Evolutionary conservation across 2,113 vertebrate genomes (phyloP).

Genomic region (Cynocephalus volans): DNA sequence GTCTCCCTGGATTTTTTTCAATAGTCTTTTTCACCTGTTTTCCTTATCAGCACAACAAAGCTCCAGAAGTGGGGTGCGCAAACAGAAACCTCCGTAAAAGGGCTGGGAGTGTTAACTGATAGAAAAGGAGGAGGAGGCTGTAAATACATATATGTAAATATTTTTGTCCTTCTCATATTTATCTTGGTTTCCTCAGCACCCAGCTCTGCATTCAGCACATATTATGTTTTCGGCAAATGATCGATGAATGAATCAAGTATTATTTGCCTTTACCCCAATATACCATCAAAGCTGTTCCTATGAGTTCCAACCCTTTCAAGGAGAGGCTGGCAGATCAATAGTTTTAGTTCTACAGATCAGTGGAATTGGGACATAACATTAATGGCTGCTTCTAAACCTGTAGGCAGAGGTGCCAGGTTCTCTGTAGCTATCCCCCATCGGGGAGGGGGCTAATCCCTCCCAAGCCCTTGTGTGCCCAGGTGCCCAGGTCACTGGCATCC

Average conservation of each 20-base stretch:
- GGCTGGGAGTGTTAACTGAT: not conserved
- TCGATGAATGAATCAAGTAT: not conserved
- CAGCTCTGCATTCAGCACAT: not conserved
- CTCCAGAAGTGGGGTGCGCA: not conserved
- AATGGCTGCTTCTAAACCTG: not conserved
- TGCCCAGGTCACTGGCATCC: not conserved
- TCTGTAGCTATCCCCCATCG: not conserved
- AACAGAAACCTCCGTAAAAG: not conserved
- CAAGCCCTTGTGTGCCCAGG: not conserved
- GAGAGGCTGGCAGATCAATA: not conserved
- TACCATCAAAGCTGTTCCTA: not conserved
- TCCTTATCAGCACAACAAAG: not conserved
- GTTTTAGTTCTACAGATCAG: not conserved
- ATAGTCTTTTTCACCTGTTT: not conserved
- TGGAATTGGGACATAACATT: not conserved
- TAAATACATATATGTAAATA: not conserved
- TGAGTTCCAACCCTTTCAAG: not conserved
- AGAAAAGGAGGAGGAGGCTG: not conserved
- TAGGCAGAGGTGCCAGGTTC: not conserved
- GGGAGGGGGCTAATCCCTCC: not conserved
- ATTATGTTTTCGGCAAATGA: slow-evolving; percentile 35
- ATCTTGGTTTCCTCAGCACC: not conserved
- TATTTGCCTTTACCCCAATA: not conserved
- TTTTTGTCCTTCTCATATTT: slow-evolving; percentile 5
- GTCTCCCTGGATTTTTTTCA: not conserved